phyloP scores from a whole-genome alignment of 2,797 vertebrate genomes.

The Darevskia mixta region DNA sequence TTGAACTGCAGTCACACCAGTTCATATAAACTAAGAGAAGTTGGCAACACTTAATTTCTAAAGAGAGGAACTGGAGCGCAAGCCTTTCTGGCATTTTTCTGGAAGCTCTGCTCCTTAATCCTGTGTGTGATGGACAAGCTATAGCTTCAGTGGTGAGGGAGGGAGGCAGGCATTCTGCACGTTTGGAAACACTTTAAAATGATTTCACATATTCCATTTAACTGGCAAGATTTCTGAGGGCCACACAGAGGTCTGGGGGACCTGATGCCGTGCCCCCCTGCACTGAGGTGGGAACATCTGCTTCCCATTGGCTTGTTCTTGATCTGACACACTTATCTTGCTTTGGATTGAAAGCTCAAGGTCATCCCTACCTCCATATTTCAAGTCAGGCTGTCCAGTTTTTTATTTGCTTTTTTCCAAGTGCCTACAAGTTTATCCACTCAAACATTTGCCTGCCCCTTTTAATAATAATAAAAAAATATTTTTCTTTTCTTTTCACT shows the following conservation, averaged over 20 bases:
- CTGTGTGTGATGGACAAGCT: background rate
- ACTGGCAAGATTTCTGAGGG: too few species aligned
- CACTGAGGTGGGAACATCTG: background rate
- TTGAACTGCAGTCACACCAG: background rate
- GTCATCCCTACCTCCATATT: background rate
- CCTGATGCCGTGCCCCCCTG: too few species aligned
- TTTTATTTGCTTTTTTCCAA: background rate
- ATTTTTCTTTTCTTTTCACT: background rate
- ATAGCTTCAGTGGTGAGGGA: background rate
- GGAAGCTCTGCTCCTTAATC: background rate
- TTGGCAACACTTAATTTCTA: slow-evolving; percentile 11
- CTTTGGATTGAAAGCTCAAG: background rate
- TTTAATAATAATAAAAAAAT: background rate
- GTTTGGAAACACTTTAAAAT: background rate
- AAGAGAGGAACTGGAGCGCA: background rate
- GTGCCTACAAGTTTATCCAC: background rate
- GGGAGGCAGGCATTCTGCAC: background rate
- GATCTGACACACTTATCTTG: background rate
- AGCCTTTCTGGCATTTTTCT: background rate
- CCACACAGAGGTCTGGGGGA: too few species aligned
- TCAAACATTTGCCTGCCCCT: background rate
- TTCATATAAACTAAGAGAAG: slow-evolving; percentile 20
- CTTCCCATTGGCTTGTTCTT: background rate
- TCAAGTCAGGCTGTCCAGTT: background rate
- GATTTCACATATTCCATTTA: background rate